These are phyloP conservation scores for Rhyzopertha dominica DNA, from an alignment of 1,140 invertebrate genomes.

Conservation along the genomic window DNA sequence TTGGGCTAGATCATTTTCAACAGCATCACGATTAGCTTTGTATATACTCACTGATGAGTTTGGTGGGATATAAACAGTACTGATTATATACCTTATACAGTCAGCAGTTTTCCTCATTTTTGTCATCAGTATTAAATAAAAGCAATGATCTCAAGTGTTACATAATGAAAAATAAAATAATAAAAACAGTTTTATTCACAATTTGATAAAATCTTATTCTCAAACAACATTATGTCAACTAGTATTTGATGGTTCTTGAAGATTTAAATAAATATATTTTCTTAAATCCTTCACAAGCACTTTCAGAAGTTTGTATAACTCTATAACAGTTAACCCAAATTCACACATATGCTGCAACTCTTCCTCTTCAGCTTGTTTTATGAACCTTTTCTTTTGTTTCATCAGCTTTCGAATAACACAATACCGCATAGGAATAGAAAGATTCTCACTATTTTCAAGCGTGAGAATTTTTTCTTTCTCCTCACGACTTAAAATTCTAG, in stretches of 20 bases:
- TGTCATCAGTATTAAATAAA: not conserved
- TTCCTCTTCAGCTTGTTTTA: not conserved
- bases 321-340: not conserved
- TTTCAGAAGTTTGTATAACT: not conserved
- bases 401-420: no score
- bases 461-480: conserved; percentile 25
- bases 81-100: not conserved
- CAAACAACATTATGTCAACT: not conserved
- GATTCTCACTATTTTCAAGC: conserved; percentile 32
- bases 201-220: not conserved
- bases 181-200: not conserved
- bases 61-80: not conserved
- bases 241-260: not conserved
- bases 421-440: conserved; percentile 26
- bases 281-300: not conserved
- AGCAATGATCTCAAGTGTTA: not conserved
- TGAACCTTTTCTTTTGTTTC: no score
- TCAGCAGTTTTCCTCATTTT: not conserved
- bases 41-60: no score
- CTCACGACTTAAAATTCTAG: conserved; percentile 17
- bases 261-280: not conserved
- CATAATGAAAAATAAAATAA: not conserved
- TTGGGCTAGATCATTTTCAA: no score
- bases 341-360: not conserved
- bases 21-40: no score